Evolutionary conservation across 2,797 vertebrate species (phyloP), one percentile per base, ranked within the genome.

Genomic region (Euphonia xanthogaster): DNA sequence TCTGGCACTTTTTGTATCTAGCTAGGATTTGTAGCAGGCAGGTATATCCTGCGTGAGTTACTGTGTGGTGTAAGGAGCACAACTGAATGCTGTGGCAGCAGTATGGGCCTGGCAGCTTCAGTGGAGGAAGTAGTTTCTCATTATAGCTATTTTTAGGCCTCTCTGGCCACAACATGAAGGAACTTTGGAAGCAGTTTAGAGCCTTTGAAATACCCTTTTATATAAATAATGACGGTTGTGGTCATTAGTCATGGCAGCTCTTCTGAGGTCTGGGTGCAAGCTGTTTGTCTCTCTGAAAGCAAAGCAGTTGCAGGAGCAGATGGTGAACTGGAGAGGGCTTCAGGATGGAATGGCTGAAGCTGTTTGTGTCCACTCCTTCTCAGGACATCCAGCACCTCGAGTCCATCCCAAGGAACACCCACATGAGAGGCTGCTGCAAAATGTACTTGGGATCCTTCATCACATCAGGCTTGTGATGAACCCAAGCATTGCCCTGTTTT

Each of bases 191-290:
- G 65, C 42, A 57, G 42, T 74, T 86, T 76, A 42, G 48, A 92
- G 68, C 33, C 82, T 91, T 95, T 83, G 70, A 88, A 93, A 91
- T 67, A 82, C 25, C n/a, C 33, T 93, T 86, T 70, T 71, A 28
- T 86, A 77, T 42, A 90, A 94, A 67, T 92, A 89, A 35, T 78
- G 84, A 61, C 0, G 1, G 57, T 80, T 24, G n/a, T 27, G 30
- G 61, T 79, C 39, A 25, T 90, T 91, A 95, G 90, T 66, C 11
- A 30, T 42, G 60, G 57, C 53, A 90, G 30, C 45, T 90, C 39
- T 63, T 79, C 40, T 76, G 78, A 82, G 51, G 19, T 86, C 79
- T 95, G 72, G 16, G 48, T 90, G 48, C 68, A 80, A 74, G 68
- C 72, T 85, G 62, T 94, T 85, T 72, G 67, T 70, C 47, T 90